Evolutionary conservation across 37 sponge, comb jelly and placozoan species (phyloP), one percentile per base, ranked within the genome.

Genomic region (Haliclona indistincta): DNA sequence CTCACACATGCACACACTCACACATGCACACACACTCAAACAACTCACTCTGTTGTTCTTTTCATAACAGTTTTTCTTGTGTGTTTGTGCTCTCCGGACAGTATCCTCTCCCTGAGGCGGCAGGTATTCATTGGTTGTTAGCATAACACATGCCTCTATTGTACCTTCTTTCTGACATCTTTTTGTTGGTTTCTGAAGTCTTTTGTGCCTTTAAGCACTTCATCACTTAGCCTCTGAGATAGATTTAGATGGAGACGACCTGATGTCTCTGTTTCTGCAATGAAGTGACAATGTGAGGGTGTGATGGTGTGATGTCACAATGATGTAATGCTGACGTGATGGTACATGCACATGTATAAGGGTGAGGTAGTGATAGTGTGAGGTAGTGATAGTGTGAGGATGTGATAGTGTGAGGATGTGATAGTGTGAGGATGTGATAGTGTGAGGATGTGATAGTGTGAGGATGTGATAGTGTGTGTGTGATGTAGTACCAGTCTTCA

Each of bases 51-150:
- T 66, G 26, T 84, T 84, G 71, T 76, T 81, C 51, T 67, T 77
- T 51, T 88, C 81, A 53, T 67, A 93, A 26, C 82, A 88, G n/a
- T 30, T 72, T 47, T 73, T 81, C 76, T 93, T 93, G 64, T 88
- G 80, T 22, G 55, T 42, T 1, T 81, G 82, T 30, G 94, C 82
- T 38, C 83, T 56, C 55, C 81, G 78, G 28, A 95, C 95, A 17
- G 85, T 84, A 38, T 95, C 95, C 54, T 95, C 95, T 10, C 53
- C 56, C 81, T 83, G n/a, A n/a, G n/a, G n/a, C n/a, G n/a, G n/a
- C n/a, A n/a, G n/a, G n/a, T n/a, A n/a, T n/a, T n/a, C n/a, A n/a
- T n/a, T n/a, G n/a, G n/a, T n/a, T n/a, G n/a, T n/a, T n/a, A n/a
- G n/a, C n/a, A n/a, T n/a, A n/a, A n/a, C 23, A 22, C 35, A 19